Conservation (phyloP, 1,140 invertebrate species). For the Triops longicaudatus region DNA sequence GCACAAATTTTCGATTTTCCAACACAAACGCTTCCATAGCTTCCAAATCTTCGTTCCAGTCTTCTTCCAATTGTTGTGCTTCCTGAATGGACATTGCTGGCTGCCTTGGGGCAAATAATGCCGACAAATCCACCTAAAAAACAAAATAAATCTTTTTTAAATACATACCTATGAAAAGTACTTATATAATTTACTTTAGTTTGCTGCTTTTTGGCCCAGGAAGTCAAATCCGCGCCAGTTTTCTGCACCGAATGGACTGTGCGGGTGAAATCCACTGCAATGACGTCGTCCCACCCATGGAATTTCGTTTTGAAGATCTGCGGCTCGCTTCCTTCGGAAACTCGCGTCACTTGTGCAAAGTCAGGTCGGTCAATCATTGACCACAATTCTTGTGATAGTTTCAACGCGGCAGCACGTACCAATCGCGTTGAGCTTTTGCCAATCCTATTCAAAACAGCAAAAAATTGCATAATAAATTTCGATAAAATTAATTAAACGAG, state of each 20-base stretch:
- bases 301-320: constrained; percentile 98
- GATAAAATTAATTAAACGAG: too few species aligned
- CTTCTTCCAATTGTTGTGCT: constrained; percentile 73
- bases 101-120: constrained; percentile 90
- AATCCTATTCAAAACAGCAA: constrained; percentile 54
- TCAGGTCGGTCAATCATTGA: constrained; percentile 81
- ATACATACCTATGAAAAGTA: background rate
- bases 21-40: constrained; percentile 97
- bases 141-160: constrained; percentile 24
- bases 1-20: constrained; percentile 93
- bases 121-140: constrained; percentile 74
- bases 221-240: constrained; percentile 89
- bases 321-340: constrained; percentile 59
- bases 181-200: constrained; percentile 52
- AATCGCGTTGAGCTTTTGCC: constrained; percentile 95
- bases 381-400: constrained; percentile 89
- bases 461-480: constrained; percentile 30
- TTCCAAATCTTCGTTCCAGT: constrained; percentile 91
- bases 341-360: constrained; percentile 78
- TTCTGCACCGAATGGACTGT: constrained; percentile 94
- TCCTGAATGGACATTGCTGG: constrained; percentile 74
- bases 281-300: constrained; percentile 95
- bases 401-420: constrained; percentile 90
- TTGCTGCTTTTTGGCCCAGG: constrained; percentile 84
- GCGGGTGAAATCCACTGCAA: constrained; percentile 96